Conservation (phyloP, 1,140 invertebrate species). For the Anastrepha ludens region DNA sequence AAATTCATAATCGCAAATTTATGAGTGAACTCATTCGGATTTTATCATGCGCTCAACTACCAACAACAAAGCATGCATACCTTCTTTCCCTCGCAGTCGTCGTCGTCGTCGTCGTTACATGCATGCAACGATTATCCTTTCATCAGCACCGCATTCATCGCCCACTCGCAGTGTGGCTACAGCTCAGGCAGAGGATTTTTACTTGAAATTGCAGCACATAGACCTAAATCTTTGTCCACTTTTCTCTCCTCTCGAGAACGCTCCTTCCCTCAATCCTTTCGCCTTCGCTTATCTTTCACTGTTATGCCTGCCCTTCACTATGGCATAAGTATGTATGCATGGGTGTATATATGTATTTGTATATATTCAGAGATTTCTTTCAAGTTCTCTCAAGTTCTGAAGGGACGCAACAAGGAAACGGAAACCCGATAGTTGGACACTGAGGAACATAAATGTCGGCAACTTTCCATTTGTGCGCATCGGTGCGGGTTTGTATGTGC, state of each 20-base stretch:
- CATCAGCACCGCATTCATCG: neutral
- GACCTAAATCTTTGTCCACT: neutral
- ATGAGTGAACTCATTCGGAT: slow-evolving; percentile 52
- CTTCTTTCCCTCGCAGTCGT: neutral
- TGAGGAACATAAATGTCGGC: slow-evolving; percentile 29
- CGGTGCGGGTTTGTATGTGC: neutral
- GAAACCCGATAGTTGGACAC: slow-evolving; percentile 34
- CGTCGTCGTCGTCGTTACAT: neutral
- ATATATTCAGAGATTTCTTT: slow-evolving; percentile 10
- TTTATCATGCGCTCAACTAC: slow-evolving; percentile 43
- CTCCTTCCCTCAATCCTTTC: neutral
- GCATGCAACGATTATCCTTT: slow-evolving; percentile 21
- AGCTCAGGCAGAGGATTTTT: neutral
- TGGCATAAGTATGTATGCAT: neutral
- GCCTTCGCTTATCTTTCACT: neutral
- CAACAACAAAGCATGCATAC: slow-evolving; percentile 6
- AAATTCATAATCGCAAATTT: slow-evolving; percentile 55
- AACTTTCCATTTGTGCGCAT: slow-evolving; percentile 32
- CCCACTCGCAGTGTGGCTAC: neutral
- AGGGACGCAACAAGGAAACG: slow-evolving; percentile 23
- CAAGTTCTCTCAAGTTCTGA: slow-evolving; percentile 28
- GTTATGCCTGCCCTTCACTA: neutral
- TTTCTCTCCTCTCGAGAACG: too few relatives aligned
- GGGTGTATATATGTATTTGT: neutral
- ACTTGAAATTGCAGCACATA: neutral